Conservation (phyloP, 2,888 invertebrate genomes). For the Ophion slaviceki region DNA sequence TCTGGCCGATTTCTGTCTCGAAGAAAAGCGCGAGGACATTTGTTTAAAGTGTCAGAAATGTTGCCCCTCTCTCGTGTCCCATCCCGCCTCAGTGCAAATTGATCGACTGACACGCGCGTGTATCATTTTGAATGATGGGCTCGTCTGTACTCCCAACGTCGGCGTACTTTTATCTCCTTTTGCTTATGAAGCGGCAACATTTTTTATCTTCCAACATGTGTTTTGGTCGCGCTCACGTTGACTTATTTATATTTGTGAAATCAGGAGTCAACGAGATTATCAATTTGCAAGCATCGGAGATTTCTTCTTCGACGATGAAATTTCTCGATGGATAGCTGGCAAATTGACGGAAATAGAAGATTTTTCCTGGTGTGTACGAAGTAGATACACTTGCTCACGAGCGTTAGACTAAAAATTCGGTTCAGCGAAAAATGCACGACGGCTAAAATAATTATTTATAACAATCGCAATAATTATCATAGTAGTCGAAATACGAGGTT, state of each 20-base stretch:
- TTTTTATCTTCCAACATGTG: slow-evolving; percentile 23
- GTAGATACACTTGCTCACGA: no score
- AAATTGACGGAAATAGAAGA: slow-evolving; percentile 12
- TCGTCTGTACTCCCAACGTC: not conserved
- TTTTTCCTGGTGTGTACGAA: slow-evolving; percentile 10
- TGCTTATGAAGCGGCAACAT: slow-evolving; percentile 8
- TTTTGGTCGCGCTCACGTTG: slow-evolving; percentile 25
- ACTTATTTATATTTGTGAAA: slow-evolving; percentile 13
- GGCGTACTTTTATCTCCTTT: slow-evolving; percentile 48
- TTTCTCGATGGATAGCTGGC: slow-evolving; percentile 22
- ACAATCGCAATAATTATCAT: no score
- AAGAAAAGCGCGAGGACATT: not conserved
- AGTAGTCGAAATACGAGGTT: no score
- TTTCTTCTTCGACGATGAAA: not conserved
- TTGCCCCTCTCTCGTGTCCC: not conserved
- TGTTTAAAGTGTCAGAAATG: not conserved
- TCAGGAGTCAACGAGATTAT: slow-evolving; percentile 54
- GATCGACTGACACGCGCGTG: slow-evolving; percentile 7
- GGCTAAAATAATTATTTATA: no score
- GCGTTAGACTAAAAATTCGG: not conserved
- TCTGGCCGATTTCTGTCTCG: not conserved
- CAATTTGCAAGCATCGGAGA: slow-evolving; percentile 21
- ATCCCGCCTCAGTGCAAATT: not conserved
- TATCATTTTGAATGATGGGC: not conserved
- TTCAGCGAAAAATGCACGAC: no score